Base-by-base conservation (phyloP, 2,888 invertebrate species). In the Deilephila porcellus region DNA sequence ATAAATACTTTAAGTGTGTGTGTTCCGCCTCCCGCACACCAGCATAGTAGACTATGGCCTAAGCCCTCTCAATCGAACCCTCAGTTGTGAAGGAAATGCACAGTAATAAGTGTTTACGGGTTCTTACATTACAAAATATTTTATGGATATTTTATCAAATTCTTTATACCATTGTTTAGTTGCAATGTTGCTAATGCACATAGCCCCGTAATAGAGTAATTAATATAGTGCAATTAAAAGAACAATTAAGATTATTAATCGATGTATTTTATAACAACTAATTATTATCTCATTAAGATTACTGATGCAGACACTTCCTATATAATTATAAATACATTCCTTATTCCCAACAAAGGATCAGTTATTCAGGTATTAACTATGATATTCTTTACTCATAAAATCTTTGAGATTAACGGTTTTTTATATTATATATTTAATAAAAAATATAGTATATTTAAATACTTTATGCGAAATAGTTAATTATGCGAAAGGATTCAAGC, bases 171-270 rank as follows among this genome's bases (percentile, higher is more conserved):
- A 56, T 7, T 8, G 64, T 64, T n/a, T 37, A n/a, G 11, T 37
- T 37, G 20, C 37, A 37, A 37, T 64, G 20, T 64, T 37, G 64
- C 45, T 37, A 64, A 64, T 64, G n/a, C 8, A 64, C 34, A 64
- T 64, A 64, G 8, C 11, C 32, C n/a, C 14, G 20, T 20, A 20
- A 67, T 67, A 8, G 45, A 52, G 45, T 67, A 5, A 67, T 67
- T 67, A 67, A 45, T 64, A 52, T 20, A 25, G 25, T 67, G 20
- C 17, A 52, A 67, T 45, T 45, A 67, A 52, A 6, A 17, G 19
- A 20, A 67, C 67, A 52, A 25, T 52, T 14, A 67, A 11, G 11
- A 64, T 67, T 67, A 67, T 20, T 64, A 7, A 64, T 64, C 4
- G n/a, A 64, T 64, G 37, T 45, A 52, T 52, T 52, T 25, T 67